Evolutionary conservation across 2,113 vertebrate species (phyloP).

Genomic region (Leucosticte australis): DNA sequence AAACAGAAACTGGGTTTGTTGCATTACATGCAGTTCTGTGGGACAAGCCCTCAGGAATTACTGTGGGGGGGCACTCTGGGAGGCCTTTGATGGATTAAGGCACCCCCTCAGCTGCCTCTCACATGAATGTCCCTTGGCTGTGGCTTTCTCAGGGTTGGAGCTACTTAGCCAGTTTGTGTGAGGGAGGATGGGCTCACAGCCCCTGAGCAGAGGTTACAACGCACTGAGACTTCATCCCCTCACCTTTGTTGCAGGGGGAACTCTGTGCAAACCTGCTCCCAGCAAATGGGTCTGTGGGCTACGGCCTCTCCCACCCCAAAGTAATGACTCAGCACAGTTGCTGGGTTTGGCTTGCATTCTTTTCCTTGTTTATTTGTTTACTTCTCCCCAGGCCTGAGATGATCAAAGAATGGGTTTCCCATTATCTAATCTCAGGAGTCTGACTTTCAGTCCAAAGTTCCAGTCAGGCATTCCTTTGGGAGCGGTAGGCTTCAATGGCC

Average conservation of each 20-base stretch:
- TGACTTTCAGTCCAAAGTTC: neutral
- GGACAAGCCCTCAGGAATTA: neutral
- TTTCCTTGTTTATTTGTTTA: neutral
- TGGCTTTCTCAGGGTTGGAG: neutral
- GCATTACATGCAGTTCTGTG: neutral
- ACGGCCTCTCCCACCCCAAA: rapidly evolving
- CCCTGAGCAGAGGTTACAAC: neutral
- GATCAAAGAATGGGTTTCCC: neutral
- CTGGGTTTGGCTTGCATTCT: neutral
- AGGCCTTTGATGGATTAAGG: neutral
- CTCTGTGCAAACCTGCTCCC: neutral
- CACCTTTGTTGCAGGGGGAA: rapidly evolving
- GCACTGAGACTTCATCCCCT: rapidly evolving
- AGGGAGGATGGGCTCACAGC: neutral
- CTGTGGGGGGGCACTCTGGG: rapidly evolving
- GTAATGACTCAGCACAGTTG: neutral
- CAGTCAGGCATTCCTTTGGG: neutral
- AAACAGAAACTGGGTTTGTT: neutral
- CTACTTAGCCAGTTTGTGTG: too few species aligned
- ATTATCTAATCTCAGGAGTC: neutral
- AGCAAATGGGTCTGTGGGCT: neutral
- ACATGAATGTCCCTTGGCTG: rapidly evolving
- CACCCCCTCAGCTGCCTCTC: neutral
- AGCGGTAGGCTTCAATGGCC: rapidly evolving
- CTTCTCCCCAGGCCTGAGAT: neutral